A percentile compares a stretch with the other conserved stretches of the same genome.
Evolutionary conservation across 2,797 vertebrate species (phyloP).

Genomic region (Acanthornis magna): DNA sequence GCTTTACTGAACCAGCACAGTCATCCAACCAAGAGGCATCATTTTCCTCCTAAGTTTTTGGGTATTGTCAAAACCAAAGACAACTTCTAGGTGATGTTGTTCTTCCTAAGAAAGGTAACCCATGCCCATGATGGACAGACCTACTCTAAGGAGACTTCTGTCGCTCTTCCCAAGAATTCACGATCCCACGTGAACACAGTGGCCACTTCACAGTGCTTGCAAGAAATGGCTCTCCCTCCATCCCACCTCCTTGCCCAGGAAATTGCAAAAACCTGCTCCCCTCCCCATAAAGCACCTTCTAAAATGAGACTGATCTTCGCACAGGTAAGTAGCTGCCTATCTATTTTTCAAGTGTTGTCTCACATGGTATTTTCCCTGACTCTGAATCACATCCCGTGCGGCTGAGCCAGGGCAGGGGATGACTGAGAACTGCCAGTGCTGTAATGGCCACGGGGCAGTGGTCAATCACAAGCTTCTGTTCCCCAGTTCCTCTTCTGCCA

Average conservation of each 20-base stretch:
- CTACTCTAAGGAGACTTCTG: neutral
- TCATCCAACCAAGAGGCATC: neutral
- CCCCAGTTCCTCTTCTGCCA: slow-evolving; percentile 20
- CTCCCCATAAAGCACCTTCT: neutral
- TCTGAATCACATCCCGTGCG: neutral
- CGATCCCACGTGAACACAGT: neutral
- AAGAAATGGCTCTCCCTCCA: neutral
- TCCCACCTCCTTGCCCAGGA: neutral
- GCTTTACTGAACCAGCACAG: neutral
- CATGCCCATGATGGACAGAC: neutral
- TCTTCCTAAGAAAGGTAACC: neutral
- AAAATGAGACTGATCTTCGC: fast-evolving
- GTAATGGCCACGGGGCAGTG: neutral
- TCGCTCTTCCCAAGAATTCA: neutral
- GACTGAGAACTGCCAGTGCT: neutral
- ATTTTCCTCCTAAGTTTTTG: neutral
- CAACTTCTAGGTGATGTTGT: neutral
- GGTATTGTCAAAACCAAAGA: neutral
- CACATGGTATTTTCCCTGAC: neutral
- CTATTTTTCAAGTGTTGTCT: neutral
- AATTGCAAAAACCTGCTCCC: neutral
- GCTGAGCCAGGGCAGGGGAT: neutral
- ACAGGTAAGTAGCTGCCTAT: fast-evolving
- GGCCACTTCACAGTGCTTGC: neutral
- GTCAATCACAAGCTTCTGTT: neutral